A percentile compares a stretch with the other conserved stretches of the same genome.
Conservation (phyloP, 2,113 vertebrate genomes). For the Cololabis saira region DNA sequence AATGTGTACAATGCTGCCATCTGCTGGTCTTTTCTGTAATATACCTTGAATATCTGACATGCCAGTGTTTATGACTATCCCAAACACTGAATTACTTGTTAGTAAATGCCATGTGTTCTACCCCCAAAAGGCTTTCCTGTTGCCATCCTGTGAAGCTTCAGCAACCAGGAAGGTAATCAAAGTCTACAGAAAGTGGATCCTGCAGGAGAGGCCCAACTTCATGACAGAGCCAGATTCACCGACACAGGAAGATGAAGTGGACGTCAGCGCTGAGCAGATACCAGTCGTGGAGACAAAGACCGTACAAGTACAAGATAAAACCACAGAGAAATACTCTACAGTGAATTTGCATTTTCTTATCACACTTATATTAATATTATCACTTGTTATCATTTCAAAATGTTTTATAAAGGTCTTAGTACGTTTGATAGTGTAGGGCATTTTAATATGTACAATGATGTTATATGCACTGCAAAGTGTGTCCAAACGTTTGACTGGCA, state of each 20-base stretch:
- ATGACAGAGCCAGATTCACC: slow-evolving; percentile 93
- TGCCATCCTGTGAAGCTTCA: slow-evolving; percentile 92
- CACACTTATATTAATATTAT: not conserved
- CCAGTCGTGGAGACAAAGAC: slow-evolving; percentile 78
- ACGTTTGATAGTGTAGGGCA: not conserved
- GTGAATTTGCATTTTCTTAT: not conserved
- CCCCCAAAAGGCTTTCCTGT: slow-evolving; percentile 90
- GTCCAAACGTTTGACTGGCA: too few species aligned
- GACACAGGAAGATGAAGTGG: slow-evolving; percentile 78
- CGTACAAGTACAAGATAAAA: slow-evolving; percentile 78
- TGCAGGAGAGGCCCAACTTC: slow-evolving; percentile 92
- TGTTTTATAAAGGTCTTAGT: too few species aligned
- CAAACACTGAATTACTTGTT: not conserved
- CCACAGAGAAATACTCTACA: not conserved
- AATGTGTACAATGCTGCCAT: slow-evolving; percentile 60
- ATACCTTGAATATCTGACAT: not conserved
- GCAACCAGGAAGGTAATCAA: slow-evolving; percentile 93
- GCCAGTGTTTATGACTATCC: not conserved
- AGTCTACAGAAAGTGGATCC: slow-evolving; percentile 96
- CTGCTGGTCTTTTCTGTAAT: slow-evolving; percentile 55
- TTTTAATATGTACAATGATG: too few species aligned
- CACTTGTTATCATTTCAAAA: too few species aligned
- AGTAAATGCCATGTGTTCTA: not conserved
- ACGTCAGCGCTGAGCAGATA: slow-evolving; percentile 65
- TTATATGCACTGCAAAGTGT: too few species aligned